Evolutionary conservation across 2,888 invertebrate species (phyloP).

Genomic region (Tanytarsus gracilentus): DNA sequence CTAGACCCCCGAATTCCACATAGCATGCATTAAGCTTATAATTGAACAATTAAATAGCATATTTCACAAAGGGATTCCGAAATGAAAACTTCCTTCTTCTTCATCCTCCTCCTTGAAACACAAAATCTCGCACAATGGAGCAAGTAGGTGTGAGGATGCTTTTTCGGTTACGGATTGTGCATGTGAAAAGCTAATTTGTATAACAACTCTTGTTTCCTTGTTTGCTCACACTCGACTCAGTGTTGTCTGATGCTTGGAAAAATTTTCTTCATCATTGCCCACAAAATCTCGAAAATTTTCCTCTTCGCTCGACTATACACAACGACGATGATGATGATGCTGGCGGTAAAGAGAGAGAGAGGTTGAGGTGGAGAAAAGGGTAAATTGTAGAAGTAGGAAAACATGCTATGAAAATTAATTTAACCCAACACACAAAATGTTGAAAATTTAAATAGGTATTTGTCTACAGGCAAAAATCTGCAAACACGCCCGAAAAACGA

Average conservation of each 20-base stretch:
- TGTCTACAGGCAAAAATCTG: slow-evolving; percentile 23
- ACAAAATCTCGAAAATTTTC: background rate
- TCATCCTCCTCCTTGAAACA: background rate
- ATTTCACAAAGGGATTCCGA: slow-evolving; percentile 12
- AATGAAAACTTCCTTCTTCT: slow-evolving; percentile 2
- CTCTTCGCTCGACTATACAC: background rate
- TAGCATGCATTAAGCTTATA: slow-evolving; percentile 24
- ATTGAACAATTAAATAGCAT: slow-evolving; percentile 28
- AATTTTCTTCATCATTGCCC: background rate
- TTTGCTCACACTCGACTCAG: slow-evolving; percentile 13
- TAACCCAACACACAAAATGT: slow-evolving; percentile 26
- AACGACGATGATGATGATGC: slow-evolving; percentile 1
- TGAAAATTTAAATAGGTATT: slow-evolving; percentile 27
- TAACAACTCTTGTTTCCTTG: slow-evolving; percentile 27
- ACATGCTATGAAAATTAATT: slow-evolving; percentile 28
- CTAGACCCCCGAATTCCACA: background rate
- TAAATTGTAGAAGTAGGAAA: too few species aligned
- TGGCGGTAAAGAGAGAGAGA: background rate
- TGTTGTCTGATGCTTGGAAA: slow-evolving; percentile 20
- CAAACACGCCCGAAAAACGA: slow-evolving; percentile 16
- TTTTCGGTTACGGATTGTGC: slow-evolving; percentile 8
- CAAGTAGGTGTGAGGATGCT: background rate
- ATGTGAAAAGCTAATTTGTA: slow-evolving; percentile 28
- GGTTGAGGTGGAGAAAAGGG: too few species aligned
- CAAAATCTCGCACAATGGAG: background rate